A percentile compares a stretch with the other conserved stretches of the same genome.
Evolutionary conservation across 2,888 invertebrate species (phyloP).

Genomic region (Allacma fusca): DNA sequence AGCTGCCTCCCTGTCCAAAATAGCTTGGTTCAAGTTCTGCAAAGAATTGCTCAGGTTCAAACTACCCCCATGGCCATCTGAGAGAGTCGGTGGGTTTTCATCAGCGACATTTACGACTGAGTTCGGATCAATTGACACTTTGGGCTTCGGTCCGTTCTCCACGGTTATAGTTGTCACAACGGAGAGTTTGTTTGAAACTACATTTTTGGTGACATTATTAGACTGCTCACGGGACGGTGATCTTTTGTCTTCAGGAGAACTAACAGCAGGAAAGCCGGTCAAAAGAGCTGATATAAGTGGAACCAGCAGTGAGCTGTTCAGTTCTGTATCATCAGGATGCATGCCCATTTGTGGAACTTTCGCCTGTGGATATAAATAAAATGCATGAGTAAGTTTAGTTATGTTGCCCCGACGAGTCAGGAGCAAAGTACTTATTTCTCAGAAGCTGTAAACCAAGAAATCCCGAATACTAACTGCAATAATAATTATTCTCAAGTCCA

Average conservation of each 20-base stretch:
- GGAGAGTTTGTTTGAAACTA: neutral
- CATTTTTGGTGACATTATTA: neutral
- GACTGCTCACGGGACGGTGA: neutral
- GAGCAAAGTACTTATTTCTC: too few relatives aligned
- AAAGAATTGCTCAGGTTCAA: conserved; percentile 45
- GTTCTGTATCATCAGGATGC: conserved; percentile 50
- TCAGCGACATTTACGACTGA: neutral
- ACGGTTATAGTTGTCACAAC: neutral
- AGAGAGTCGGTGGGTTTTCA: neutral
- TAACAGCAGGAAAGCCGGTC: conserved; percentile 25
- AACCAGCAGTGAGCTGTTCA: conserved; percentile 56
- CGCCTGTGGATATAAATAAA: neutral
- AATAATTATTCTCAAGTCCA: too few relatives aligned
- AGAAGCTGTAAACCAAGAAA: too few relatives aligned
- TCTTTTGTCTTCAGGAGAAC: too few relatives aligned
- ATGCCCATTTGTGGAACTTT: conserved; percentile 3
- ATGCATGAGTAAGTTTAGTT: neutral
- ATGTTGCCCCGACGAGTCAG: too few relatives aligned
- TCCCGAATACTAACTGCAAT: too few relatives aligned
- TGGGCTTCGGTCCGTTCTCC: neutral
- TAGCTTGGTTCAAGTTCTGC: conserved; percentile 59
- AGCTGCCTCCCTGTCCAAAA: conserved; percentile 59
- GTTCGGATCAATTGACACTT: neutral
- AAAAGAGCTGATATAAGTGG: conserved; percentile 49
- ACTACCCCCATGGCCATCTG: neutral